Evolutionary conservation across 2,797 vertebrate genomes (phyloP).

Genomic region (Phalanger gymnotis): DNA sequence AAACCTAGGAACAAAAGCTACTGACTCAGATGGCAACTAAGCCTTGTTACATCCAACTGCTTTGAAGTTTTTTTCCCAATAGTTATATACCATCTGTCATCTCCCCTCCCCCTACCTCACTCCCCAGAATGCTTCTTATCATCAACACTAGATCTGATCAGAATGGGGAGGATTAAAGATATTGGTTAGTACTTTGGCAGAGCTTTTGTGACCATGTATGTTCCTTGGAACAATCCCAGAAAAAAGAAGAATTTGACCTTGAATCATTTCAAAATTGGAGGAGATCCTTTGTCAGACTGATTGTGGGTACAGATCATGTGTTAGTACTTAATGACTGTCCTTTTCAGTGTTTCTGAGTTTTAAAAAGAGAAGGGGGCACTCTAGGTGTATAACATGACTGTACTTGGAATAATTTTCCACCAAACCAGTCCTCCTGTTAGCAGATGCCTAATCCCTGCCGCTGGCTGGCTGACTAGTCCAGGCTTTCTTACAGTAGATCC

Average conservation of each 20-base stretch:
- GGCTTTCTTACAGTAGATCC: background rate
- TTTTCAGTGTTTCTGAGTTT: background rate
- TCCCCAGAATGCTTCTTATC: background rate
- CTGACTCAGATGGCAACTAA: background rate
- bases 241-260: background rate
- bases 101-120: too few species aligned
- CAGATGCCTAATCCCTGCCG: background rate
- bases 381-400: background rate
- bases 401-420: background rate
- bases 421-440: background rate
- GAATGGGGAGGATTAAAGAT: background rate
- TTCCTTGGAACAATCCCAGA: background rate
- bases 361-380: background rate
- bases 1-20: background rate
- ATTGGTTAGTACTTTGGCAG: background rate
- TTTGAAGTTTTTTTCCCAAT: background rate
- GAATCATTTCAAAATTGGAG: background rate
- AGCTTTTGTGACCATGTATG: background rate
- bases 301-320: background rate
- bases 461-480: background rate
- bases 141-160: background rate
- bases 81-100: background rate
- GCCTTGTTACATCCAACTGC: background rate
- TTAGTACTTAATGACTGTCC: background rate
- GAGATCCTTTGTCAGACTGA: background rate